Evolutionary conservation across 2,113 vertebrate species (phyloP), one percentile per base, ranked within the genome.

Genomic region (Casuarius casuarius): DNA sequence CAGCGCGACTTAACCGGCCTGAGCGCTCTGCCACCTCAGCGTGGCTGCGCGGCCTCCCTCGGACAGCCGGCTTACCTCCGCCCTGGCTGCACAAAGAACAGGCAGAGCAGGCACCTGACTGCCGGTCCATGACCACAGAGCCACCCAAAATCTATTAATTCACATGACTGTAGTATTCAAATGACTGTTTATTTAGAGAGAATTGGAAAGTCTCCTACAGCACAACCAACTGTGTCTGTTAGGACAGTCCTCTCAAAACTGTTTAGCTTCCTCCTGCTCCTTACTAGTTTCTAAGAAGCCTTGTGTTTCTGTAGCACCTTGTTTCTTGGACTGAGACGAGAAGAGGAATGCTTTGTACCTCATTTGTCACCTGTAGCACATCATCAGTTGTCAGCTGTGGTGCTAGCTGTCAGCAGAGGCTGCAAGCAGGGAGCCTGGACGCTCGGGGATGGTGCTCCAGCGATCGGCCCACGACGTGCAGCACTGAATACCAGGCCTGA

Each of bases 1-100:
- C 28, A 0, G 0, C 26, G 48, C 28, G 19, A 22, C 70, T 89
- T 72, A 5, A 48, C 1, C 59, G n/a, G 42, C 18, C 67, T 1
- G 4, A 88, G 40, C 35, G 46, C 18, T 0, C 3, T 67, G 65
- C 49, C 68, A 18, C 73, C 38, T 49, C n/a, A 62, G 56, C 9
- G 38, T 89, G 70, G 25, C 38, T 29, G 35, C 31, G n/a, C 82
- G 72, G 51, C 56, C 40, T 87, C 73, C 10, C 16, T 5, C 2
- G 28, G n/a, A 81, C 42, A 72, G 68, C 46, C 61, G 26, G 29
- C 7, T 48, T 56, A 52, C 1, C 0, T 31, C 73, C 75, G 56
- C 49, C 63, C 26, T 72, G 74, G 3, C 49, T 83, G 12, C 38
- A 75, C 42, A 40, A n/a, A 61, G 51, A 51, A 40, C n/a, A 75